Evolutionary conservation across 2,888 invertebrate species (phyloP).

Genomic region (Rhingia rostrata): DNA sequence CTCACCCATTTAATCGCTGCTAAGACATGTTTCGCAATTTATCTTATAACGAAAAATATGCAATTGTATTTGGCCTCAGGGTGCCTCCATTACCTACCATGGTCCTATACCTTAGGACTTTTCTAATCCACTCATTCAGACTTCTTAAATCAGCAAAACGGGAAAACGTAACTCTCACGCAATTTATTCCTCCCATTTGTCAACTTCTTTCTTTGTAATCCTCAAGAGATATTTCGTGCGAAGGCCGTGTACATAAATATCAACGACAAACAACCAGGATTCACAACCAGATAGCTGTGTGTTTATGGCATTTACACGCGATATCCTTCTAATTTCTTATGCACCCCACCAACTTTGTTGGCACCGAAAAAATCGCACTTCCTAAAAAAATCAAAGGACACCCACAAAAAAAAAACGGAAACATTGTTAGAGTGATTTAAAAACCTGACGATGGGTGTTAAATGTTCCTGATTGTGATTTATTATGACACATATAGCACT

Average conservation of each 20-base stretch:
- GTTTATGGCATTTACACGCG: slow-evolving; percentile 68
- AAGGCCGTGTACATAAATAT: slow-evolving; percentile 25
- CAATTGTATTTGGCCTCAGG: slow-evolving; percentile 5
- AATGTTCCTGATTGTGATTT: slow-evolving; percentile 74
- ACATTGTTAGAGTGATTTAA: slow-evolving; percentile 67
- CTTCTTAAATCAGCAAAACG: not conserved
- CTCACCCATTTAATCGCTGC: not conserved
- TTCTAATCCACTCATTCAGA: not conserved
- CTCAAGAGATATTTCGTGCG: not conserved
- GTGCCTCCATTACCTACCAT: not conserved
- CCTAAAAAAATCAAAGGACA: slow-evolving; percentile 9
- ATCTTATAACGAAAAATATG: slow-evolving; percentile 33
- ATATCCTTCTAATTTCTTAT: slow-evolving; percentile 71
- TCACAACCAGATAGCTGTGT: slow-evolving; percentile 48
- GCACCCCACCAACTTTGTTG: slow-evolving; percentile 47
- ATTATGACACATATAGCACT: slow-evolving; percentile 70
- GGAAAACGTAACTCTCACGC: not conserved
- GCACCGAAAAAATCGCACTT: not conserved
- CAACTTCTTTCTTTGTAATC: slow-evolving; percentile 10
- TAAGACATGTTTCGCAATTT: not conserved
- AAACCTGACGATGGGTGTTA: slow-evolving; percentile 74
- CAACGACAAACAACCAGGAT: slow-evolving; percentile 10
- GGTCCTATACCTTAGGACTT: not conserved
- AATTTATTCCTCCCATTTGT: slow-evolving; percentile 54
- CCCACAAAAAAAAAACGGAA: slow-evolving; percentile 31